Base-by-base conservation (phyloP, 2,888 invertebrate genomes). In the Sericinus montela region DNA sequence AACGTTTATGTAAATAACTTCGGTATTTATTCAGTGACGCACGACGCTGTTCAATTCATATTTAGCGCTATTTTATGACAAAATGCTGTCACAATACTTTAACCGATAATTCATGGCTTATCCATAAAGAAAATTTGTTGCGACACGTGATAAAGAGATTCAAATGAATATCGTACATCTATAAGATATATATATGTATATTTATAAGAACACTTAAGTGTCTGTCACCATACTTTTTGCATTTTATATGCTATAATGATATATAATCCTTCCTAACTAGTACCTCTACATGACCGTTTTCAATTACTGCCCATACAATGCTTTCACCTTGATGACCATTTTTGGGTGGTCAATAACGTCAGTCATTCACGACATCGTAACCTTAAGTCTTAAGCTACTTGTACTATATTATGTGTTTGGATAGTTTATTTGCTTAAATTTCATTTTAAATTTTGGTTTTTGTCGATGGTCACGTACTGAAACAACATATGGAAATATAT, bases 21-120 rank as follows among this genome's bases (percentile, higher is more conserved):
- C 29, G 45, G 50, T 62, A 55, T 61, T 57, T 61, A 59, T 63
- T 58, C 54, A 66, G 48, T 75, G 72, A 75, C 70, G 72, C 59
- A 69, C 63, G 60, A 68, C 66, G 67, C 64, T 63, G 53, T 46
- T 55, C 45, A 51, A 55, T 66, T 63, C 56, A 50, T 51, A 52
- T 51, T 41, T 41, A 45, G 15, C 35, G 40, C 19, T 45, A 28
- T 29, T 32, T 39, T 15, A 40, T 45, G 36, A 48, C 7, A 40
- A 13, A 29, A 45, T 23, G 40, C 40, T 49, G 35, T 23, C 35
- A 40, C 16, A 41, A 32, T 36, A 13, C 42, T 11, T 41, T 35
- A 16, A 4, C 9, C 10, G 13, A 28, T 37, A 29, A 23, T 41
- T 32, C 32, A 41, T 40, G 13, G 30, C 11, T 30, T 25, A 34